A percentile compares a stretch with the other conserved stretches of the same genome.
Conservation (phyloP, 2,113 vertebrate genomes). For the Penelope pileata region DNA sequence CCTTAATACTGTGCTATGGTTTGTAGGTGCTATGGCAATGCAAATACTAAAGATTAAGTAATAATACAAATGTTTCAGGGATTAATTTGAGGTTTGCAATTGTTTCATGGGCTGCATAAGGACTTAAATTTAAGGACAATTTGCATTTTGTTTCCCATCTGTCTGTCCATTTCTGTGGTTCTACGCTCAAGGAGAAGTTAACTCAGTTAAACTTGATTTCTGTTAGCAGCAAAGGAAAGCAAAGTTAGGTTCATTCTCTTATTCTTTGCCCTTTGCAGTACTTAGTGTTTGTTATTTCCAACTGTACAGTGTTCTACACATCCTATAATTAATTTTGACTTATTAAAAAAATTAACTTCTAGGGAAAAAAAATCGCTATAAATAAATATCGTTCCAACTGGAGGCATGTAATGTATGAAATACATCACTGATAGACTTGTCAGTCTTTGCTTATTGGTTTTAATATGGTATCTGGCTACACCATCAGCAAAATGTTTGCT, state of each 20-base stretch:
- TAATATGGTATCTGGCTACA: conserved; percentile 34
- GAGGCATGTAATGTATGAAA: background rate
- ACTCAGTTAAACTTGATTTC: conserved; percentile 55
- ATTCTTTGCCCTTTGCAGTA: conserved; percentile 42
- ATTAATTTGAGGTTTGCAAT: background rate
- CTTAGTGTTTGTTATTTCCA: conserved; percentile 60
- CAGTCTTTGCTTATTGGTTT: conserved; percentile 54
- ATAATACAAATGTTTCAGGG: background rate
- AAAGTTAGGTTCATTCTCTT: conserved; percentile 56
- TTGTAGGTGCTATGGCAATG: background rate
- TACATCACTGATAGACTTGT: background rate
- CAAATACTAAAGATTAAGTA: background rate
- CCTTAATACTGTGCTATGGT: background rate
- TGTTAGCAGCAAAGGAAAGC: conserved; percentile 47
- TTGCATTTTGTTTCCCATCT: conserved; percentile 8
- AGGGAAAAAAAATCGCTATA: conserved; percentile 30
- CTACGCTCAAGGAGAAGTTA: background rate
- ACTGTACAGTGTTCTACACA: conserved; percentile 39
- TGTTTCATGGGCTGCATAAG: background rate
- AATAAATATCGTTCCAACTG: background rate
- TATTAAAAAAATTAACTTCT: background rate
- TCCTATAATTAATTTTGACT: conserved; percentile 61
- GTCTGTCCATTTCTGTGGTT: background rate
- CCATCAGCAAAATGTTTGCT: conserved; percentile 16
- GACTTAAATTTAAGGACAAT: conserved; percentile 2